Evolutionary conservation across 2,797 vertebrate genomes (phyloP), one percentile per base, ranked within the genome.

Genomic region (Acanthurus leucopareius): DNA sequence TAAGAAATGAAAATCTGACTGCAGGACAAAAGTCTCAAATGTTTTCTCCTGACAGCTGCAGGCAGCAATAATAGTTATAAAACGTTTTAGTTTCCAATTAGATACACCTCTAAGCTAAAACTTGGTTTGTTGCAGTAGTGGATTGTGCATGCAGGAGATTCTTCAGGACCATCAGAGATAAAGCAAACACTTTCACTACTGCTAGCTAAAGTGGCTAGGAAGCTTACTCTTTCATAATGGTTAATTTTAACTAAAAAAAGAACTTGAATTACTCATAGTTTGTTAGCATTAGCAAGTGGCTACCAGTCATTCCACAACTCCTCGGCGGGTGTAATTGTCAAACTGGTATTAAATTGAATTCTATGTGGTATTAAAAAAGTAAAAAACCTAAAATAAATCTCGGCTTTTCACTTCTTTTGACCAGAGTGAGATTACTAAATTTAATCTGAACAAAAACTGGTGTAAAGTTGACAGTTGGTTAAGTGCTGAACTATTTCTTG

Each of bases 1-100:
- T 99, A 80, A 89, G 89, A 68, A 35, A 8, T n/a, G 19, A 19
- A 38, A 65, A 52, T 17, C 8, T 7, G 2, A 17, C 42, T 0
- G 3, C 32, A 51, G 25, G 25, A 25, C 25, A 25, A 25, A 25
- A 25, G 25, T 25, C 25, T 25, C 25, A 25, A 25, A 25, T 25
- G 25, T 25, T 25, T 25, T 25, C 25, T 25, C 25, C 25, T 25
- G 25, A 25, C 25, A 5, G 28, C 15, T 19, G 16, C 3, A 5
- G 16, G 32, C 15, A 56, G 15, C 9, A 32, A 56, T 17, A 4
- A 8, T 53, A 11, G 10, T 22, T 28, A 28, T 8, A 15, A 53
- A 28, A 15, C 7, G 22, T 54, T 14, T 28, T 15, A 25, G 13
- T 54, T 14, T 49, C 7, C 7, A 11, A 19, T 8, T 49, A 19